Conservation (phyloP, 2,797 vertebrate genomes). For the Acipenser oxyrinchus region DNA sequence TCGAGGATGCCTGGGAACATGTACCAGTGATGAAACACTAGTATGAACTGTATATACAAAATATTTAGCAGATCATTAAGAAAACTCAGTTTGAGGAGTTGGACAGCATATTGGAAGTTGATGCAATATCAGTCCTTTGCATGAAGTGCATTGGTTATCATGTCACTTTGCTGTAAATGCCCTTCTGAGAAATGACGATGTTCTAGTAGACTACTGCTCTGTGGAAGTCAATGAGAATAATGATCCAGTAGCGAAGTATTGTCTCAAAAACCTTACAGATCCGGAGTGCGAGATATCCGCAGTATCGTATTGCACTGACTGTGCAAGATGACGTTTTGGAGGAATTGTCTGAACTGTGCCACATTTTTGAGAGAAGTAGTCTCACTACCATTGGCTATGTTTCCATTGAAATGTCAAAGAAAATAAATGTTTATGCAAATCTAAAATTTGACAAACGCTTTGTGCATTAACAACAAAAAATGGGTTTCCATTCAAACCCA, state of each 20-base stretch:
- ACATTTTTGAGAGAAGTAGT: conserved; percentile 30
- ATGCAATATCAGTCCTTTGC: conserved; percentile 26
- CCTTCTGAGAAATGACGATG: conserved; percentile 32
- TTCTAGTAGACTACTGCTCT: conserved; percentile 26
- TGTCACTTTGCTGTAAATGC: conserved; percentile 28
- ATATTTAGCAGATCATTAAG: conserved; percentile 29
- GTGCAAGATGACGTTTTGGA: conserved; percentile 28
- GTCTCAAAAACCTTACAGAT: conserved; percentile 27
- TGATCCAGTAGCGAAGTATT: conserved; percentile 28
- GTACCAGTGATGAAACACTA: conserved; percentile 33
- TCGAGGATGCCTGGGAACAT: conserved; percentile 32
- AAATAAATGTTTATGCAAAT: no score
- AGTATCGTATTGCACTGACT: conserved; percentile 24
- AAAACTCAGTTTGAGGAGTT: conserved; percentile 29
- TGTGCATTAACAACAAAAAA: no score
- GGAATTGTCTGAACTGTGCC: conserved; percentile 24
- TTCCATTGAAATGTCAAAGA: no score
- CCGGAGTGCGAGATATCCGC: conserved; percentile 23
- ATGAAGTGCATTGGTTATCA: conserved; percentile 24
- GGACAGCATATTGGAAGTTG: conserved; percentile 26
- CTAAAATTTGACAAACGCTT: no score
- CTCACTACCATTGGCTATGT: conserved; percentile 15
- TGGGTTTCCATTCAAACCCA: no score
- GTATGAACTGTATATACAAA: conserved; percentile 32
- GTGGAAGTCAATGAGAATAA: conserved; percentile 25